These are phyloP conservation scores for Druon quercuslanigerum DNA, from an alignment of 1,140 invertebrate species.

Conservation along the genomic window DNA sequence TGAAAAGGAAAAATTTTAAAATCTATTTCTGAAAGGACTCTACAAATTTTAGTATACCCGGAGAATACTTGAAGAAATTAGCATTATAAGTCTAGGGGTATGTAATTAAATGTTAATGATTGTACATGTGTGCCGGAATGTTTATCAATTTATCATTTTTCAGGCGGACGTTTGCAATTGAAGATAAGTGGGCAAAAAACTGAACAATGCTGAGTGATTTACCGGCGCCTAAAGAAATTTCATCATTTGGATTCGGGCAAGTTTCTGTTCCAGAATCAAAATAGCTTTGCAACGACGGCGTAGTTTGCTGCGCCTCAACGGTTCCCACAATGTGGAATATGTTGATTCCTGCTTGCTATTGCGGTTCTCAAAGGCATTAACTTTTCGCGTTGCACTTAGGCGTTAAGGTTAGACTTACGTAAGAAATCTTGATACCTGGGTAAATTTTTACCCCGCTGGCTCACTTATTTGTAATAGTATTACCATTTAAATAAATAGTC, in stretches of 20 bases:
- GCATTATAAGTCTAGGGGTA: too few relatives aligned
- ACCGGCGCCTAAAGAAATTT: slow-evolving; percentile 39
- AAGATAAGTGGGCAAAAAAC: not conserved
- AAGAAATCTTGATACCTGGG: slow-evolving; percentile 42
- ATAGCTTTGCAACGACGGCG: slow-evolving; percentile 65
- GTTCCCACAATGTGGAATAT: slow-evolving; percentile 47
- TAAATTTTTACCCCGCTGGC: slow-evolving; percentile 29
- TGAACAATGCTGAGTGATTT: slow-evolving; percentile 6
- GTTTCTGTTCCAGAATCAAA: slow-evolving; percentile 49
- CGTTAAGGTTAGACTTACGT: slow-evolving; percentile 54
- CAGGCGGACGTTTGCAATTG: not conserved
- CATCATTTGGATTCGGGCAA: slow-evolving; percentile 54
- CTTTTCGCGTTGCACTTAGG: slow-evolving; percentile 51
- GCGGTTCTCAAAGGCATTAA: slow-evolving; percentile 53
- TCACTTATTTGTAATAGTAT: not conserved
- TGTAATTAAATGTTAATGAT: too few relatives aligned
- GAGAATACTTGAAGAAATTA: too few relatives aligned
- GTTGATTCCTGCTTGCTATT: slow-evolving; percentile 37
- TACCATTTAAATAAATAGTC: not conserved
- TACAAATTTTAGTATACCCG: not conserved
- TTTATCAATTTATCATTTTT: not conserved
- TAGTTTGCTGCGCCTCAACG: slow-evolving; percentile 60
- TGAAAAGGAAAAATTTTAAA: not conserved
- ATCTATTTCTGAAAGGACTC: not conserved
- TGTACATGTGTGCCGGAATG: not conserved